These are phyloP conservation scores for Oncorhynchus nerka DNA, from an alignment of 2,113 vertebrate species.

Conservation along the genomic window DNA sequence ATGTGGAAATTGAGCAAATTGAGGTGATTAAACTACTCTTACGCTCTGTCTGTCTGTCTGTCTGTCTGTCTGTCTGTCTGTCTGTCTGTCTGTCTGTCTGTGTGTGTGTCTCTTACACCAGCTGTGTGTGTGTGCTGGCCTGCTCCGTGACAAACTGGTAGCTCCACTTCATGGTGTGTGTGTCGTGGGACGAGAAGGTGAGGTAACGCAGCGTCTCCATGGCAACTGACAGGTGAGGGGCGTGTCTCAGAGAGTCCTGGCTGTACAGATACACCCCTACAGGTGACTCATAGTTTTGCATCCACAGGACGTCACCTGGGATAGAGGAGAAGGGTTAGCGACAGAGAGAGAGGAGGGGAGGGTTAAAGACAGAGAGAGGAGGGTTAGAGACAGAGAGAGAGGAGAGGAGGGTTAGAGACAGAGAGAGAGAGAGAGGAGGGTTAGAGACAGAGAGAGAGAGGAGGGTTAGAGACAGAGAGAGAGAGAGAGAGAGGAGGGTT, in stretches of 20 bases:
- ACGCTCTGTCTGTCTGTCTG: constrained; percentile 65
- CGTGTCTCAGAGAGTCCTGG: constrained; percentile 83
- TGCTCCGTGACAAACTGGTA: constrained; percentile 79
- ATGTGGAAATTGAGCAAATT: too few species aligned
- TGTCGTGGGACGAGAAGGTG: constrained; percentile 78
- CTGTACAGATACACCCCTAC: constrained; percentile 89
- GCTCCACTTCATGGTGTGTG: constrained; percentile 79
- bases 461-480: too few species aligned
- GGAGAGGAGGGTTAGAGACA: too few species aligned
- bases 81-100: neutral
- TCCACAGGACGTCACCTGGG: constrained; percentile 86
- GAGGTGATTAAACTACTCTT: constrained; percentile 33
- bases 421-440: too few species aligned
- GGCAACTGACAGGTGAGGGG: constrained; percentile 88
- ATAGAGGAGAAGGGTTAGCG: neutral
- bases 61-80: constrained; percentile 31
- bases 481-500: too few species aligned
- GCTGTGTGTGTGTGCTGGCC: constrained; percentile 79
- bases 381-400: too few species aligned
- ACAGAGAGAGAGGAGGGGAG: too few species aligned
- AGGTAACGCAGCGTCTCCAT: constrained; percentile 92
- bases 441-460: too few species aligned
- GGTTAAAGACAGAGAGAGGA: too few species aligned
- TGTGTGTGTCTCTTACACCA: constrained; percentile 79
- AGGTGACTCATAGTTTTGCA: constrained; percentile 87